Base-by-base conservation (phyloP, 2,113 vertebrate genomes). In the Percopsis transmontana region DNA sequence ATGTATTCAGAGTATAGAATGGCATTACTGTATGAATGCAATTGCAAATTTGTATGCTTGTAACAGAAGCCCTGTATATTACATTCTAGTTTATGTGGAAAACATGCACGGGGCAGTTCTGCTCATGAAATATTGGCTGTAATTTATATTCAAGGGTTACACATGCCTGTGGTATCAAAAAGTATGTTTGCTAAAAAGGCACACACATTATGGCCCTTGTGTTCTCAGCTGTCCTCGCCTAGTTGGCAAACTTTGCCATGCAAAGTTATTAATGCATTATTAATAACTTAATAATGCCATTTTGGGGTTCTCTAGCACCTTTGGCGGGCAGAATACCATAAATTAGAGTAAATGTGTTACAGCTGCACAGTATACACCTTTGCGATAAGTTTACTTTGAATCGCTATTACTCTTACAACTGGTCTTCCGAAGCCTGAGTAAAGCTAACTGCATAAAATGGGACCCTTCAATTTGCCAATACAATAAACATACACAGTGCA, bases 221-320 rank as follows among this genome's bases (percentile, higher is more conserved):
- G 69, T 76, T 72, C 64, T 50, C 77, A 83, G 83, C 81, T 83
- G 77, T 85, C 79, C 65, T 45, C 52, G 11, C 66, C 85, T 88
- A 20, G 67, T 80, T 82, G 83, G 74, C 78, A 52, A 41, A 77
- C 68, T 55, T 65, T 19, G 39, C 41, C 21, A 21, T 45, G 54
- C 62, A n/a, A n/a, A n/a, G n/a, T n/a, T n/a, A n/a, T n/a, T n/a
- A n/a, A n/a, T n/a, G n/a, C n/a, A n/a, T n/a, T n/a, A n/a, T n/a
- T 66, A 48, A 64, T 68, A 62, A 74, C 40, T 16, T 27, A 59
- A 70, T n/a, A 66, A 62, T 52, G 27, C 44, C 6, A 16, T 23
- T 47, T 24, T 45, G 33, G 12, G 54, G 60, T 4, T 50, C 67
- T 58, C 48, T 20, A 48, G 48, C n/a, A 19, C n/a, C 19, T 59